These are phyloP conservation scores for Agrilus mali DNA, from an alignment of 2,888 invertebrate species.

Conservation along the genomic window DNA sequence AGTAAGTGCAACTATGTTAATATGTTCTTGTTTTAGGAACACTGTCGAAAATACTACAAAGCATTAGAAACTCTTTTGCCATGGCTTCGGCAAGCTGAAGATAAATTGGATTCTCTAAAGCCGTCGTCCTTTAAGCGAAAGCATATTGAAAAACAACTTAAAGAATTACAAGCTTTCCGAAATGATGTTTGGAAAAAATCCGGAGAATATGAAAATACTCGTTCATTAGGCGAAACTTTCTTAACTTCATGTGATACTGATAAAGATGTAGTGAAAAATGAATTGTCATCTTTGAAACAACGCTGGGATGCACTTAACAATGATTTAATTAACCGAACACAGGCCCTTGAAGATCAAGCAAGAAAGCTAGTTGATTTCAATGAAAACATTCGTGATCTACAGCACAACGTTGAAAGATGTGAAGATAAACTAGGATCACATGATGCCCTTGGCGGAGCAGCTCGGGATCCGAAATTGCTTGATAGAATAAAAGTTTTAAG, in stretches of 20 bases:
- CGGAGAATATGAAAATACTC: slow-evolving; percentile 84
- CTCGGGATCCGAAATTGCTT: slow-evolving; percentile 69
- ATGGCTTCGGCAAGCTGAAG: slow-evolving; percentile 81
- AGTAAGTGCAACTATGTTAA: slow-evolving; percentile 10
- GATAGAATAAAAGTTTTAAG: slow-evolving; percentile 73
- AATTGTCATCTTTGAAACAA: slow-evolving; percentile 68
- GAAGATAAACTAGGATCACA: slow-evolving; percentile 73
- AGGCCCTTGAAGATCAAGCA: slow-evolving; percentile 71
- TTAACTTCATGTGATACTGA: slow-evolving; percentile 80
- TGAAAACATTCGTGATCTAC: slow-evolving; percentile 74
- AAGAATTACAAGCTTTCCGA: slow-evolving; percentile 77
- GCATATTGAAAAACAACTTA: slow-evolving; percentile 76
- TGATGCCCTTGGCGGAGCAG: slow-evolving; percentile 59
- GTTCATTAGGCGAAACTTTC: slow-evolving; percentile 77
- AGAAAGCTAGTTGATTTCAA: slow-evolving; percentile 73
- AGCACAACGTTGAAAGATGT: slow-evolving; percentile 72
- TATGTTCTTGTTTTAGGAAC: slow-evolving; percentile 40
- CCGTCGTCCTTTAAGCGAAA: slow-evolving; percentile 73
- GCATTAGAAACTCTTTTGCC: slow-evolving; percentile 75
- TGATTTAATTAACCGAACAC: slow-evolving; percentile 62
- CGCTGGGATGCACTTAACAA: slow-evolving; percentile 88
- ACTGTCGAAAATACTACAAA: slow-evolving; percentile 79
- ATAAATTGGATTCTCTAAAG: slow-evolving; percentile 63
- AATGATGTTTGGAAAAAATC: slow-evolving; percentile 91
- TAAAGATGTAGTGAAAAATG: slow-evolving; percentile 76